Conservation (phyloP, 2,113 vertebrate genomes). For the Nothobranchius kuhntae region DNA sequence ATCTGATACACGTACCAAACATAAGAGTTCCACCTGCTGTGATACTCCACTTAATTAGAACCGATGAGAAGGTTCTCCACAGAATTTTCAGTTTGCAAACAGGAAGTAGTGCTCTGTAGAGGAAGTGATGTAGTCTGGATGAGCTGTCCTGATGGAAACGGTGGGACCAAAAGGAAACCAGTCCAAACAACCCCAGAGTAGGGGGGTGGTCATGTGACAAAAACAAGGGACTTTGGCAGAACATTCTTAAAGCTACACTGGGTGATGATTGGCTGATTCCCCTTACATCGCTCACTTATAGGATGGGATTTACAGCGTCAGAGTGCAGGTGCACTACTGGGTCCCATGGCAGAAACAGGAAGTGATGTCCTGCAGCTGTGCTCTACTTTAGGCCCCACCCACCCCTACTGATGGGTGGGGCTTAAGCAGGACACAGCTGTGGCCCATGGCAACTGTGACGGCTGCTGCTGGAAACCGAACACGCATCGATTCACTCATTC, state of each 20-base stretch:
- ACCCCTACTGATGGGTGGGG: constrained; percentile 8
- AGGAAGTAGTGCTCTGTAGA: constrained; percentile 60
- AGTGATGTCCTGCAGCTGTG: constrained; percentile 19
- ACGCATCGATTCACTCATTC: constrained; percentile 34
- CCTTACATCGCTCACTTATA: background rate
- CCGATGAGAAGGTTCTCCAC: constrained; percentile 40
- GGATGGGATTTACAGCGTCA: constrained; percentile 24
- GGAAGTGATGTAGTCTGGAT: constrained; percentile 39
- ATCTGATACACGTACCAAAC: constrained; percentile 44
- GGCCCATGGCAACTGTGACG: background rate
- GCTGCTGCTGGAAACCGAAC: constrained; percentile 31
- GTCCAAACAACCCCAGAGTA: constrained; percentile 30
- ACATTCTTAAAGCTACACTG: constrained; percentile 73
- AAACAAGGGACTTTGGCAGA: constrained; percentile 72
- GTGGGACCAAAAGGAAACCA: constrained; percentile 34
- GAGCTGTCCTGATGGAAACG: constrained; percentile 25
- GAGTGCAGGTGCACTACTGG: constrained; percentile 18
- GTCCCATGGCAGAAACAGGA: constrained; percentile 28
- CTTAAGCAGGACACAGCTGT: constrained; percentile 36
- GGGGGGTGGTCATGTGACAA: constrained; percentile 10
- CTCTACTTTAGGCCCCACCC: too few species aligned
- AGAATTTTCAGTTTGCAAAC: constrained; percentile 36
- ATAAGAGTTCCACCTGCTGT: constrained; percentile 55
- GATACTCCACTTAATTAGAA: constrained; percentile 62
- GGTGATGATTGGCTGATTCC: constrained; percentile 63